Conservation (phyloP, 2,888 invertebrate species). For the Hydrotaea cyrtoneurina region DNA sequence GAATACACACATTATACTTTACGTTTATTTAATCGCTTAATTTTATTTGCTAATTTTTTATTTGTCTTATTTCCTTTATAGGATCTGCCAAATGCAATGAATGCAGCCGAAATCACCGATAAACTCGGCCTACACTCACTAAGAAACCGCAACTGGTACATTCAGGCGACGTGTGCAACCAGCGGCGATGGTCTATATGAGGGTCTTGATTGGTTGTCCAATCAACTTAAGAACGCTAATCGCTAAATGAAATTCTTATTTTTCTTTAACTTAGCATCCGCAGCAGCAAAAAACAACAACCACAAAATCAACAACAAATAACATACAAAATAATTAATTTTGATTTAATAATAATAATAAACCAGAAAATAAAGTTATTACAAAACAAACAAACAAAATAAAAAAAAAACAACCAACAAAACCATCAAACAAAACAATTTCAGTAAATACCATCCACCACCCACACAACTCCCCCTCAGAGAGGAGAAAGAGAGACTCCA, state of each 20-base stretch:
- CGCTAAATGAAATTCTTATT: slow-evolving; percentile 85
- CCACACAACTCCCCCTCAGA: slow-evolving; percentile 29
- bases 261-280: slow-evolving; percentile 66
- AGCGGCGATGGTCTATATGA: slow-evolving; percentile 99
- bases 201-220: slow-evolving; percentile 99
- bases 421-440: slow-evolving; percentile 51
- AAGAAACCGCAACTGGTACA: slow-evolving; percentile 99
- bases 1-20: too few relatives aligned
- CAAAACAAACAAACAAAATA: slow-evolving; percentile 52
- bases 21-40: too few relatives aligned
- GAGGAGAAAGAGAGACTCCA: slow-evolving; percentile 42
- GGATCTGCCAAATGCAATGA: slow-evolving; percentile 99
- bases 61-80: slow-evolving; percentile 78
- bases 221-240: slow-evolving; percentile 99
- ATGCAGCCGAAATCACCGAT: slow-evolving; percentile 99
- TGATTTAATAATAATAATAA: slow-evolving; percentile 71
- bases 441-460: slow-evolving; percentile 43
- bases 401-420: slow-evolving; percentile 62
- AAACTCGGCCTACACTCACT: slow-evolving; percentile 98
- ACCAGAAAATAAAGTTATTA: slow-evolving; percentile 59
- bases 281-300: slow-evolving; percentile 70
- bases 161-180: slow-evolving; percentile 98
- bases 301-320: slow-evolving; percentile 61
- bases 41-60: too few relatives aligned
- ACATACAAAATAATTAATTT: slow-evolving; percentile 69